Percentiles rank a stretch among this genome's conserved stretches.
phyloP scores from a whole-genome alignment of 2,888 invertebrate genomes.

The Plagodis pulveraria region DNA sequence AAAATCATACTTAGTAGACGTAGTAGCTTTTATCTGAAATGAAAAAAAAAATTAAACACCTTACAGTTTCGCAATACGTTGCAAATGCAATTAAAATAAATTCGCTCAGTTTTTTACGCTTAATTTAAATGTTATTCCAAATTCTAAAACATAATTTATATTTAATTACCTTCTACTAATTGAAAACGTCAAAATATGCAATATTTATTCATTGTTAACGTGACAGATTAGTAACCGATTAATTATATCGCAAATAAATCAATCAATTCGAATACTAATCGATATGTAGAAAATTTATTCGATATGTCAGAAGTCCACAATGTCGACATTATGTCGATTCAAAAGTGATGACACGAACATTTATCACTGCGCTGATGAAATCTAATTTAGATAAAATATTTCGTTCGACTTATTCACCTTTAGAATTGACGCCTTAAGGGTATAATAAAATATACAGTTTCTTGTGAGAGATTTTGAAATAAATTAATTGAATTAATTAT shows the following conservation, averaged over 20 bases:
- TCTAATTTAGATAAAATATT: conserved; percentile 2
- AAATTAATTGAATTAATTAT: background rate
- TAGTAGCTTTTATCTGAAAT: too few relatives aligned
- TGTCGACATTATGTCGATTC: conserved; percentile 14
- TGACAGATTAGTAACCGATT: conserved; percentile 16
- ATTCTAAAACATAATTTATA: too few relatives aligned
- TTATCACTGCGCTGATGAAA: conserved; percentile 11
- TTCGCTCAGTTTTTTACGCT: too few relatives aligned
- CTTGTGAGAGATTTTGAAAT: background rate
- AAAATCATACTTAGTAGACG: too few relatives aligned
- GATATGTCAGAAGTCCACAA: conserved; percentile 16
- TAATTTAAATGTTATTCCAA: too few relatives aligned
- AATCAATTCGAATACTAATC: conserved; percentile 13
- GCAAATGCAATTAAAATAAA: too few relatives aligned
- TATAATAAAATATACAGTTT: conserved; percentile 4
- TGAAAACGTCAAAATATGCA: conserved; percentile 19
- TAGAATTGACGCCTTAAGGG: conserved; percentile 5
- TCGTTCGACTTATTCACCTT: conserved; percentile 3
- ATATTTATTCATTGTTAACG: conserved; percentile 18
- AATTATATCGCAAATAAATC: conserved; percentile 20
- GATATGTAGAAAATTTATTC: conserved; percentile 2
- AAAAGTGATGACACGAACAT: conserved; percentile 21
- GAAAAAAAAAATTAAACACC: too few relatives aligned
- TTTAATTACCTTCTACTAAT: conserved; percentile 8
- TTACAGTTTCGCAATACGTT: too few relatives aligned